Percentiles rank a stretch among this genome's conserved stretches.
These are phyloP conservation scores for Cichladusa arquata DNA, from an alignment of 2,113 vertebrate genomes.

Conservation along the genomic window DNA sequence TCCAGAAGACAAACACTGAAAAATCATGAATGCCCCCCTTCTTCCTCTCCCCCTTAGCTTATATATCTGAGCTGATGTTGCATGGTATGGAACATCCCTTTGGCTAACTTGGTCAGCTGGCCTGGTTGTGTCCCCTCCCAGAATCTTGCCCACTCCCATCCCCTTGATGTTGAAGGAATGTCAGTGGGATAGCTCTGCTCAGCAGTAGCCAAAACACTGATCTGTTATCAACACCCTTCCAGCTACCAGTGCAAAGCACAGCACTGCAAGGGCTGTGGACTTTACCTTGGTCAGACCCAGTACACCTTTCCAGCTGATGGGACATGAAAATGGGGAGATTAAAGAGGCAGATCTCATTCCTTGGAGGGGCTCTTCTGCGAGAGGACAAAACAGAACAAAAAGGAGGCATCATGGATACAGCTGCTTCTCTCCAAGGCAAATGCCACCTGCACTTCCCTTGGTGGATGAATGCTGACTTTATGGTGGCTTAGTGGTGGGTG, in stretches of 20 bases:
- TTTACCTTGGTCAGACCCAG: background rate
- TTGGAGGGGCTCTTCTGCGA: background rate
- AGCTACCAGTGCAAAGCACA: background rate
- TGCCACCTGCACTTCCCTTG: background rate
- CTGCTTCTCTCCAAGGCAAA: background rate
- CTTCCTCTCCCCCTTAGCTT: background rate
- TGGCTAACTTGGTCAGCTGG: background rate
- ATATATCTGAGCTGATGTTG: background rate
- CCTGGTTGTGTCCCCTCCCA: background rate
- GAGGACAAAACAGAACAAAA: background rate
- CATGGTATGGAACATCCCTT: background rate
- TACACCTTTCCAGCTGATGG: background rate
- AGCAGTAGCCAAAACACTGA: background rate
- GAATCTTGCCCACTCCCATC: background rate
- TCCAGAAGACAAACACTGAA: background rate
- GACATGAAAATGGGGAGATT: background rate
- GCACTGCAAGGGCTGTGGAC: background rate
- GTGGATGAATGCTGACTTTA: background rate
- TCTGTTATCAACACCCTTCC: background rate
- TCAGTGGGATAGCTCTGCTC: background rate
- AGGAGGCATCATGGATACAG: background rate
- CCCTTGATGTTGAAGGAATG: background rate
- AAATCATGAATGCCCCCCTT: background rate
- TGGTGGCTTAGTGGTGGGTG: background rate
- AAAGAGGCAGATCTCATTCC: background rate